These are phyloP conservation scores for Odontamblyopus lacepedii DNA, from an alignment of 2,797 vertebrate genomes.

Conservation along the genomic window DNA sequence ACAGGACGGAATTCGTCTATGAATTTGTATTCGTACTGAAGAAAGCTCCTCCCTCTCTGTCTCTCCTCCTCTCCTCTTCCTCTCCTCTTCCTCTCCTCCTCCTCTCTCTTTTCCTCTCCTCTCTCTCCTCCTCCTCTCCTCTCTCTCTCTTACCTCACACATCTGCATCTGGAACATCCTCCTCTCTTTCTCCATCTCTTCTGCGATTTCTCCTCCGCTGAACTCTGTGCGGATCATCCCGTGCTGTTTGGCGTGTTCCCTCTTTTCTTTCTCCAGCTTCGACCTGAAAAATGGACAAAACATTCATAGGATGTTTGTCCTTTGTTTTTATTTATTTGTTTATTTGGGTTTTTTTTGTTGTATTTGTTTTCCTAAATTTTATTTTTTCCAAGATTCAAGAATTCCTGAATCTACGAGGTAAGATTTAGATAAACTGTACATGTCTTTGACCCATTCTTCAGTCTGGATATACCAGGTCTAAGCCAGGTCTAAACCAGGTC, in stretches of 20 bases:
- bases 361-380: no score
- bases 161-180: constrained; percentile 92
- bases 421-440: no score
- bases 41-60: no score
- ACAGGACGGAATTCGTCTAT: no score
- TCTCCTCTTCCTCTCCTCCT: background rate
- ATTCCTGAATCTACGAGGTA: no score
- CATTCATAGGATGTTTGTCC: no score
- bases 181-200: constrained; percentile 97
- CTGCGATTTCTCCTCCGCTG: constrained; percentile 94
- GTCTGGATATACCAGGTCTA: no score
- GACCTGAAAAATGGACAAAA: constrained; percentile 40
- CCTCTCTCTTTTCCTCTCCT: constrained; percentile 88
- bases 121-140: constrained; percentile 86
- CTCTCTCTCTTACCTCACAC: constrained; percentile 83
- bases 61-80: background rate
- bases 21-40: no score
- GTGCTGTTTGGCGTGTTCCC: constrained; percentile 92
- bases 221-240: constrained; percentile 97
- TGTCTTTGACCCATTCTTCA: no score
- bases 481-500: constrained; percentile 25
- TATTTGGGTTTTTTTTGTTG: no score
- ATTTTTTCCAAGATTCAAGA: no score
- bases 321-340: no score
- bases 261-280: constrained; percentile 97